Evolutionary conservation across 2,113 vertebrate species (phyloP).

Genomic region (Neolamprologus caudopunctatus): DNA sequence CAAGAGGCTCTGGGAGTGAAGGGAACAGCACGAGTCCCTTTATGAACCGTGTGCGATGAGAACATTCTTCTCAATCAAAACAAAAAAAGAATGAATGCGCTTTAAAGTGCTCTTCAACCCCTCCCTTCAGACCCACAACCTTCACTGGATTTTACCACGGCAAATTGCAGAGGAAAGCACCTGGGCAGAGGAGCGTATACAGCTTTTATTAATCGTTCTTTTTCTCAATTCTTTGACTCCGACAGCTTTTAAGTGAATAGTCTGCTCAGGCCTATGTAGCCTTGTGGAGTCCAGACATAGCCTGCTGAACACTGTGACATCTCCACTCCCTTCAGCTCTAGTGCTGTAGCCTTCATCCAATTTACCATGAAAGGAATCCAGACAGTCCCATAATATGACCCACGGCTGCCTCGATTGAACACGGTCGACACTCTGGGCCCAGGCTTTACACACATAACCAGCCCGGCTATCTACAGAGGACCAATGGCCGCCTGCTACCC

Average conservation of each 20-base stretch:
- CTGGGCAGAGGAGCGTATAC: background rate
- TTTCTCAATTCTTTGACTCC: background rate
- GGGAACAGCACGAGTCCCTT: background rate
- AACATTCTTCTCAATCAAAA: background rate
- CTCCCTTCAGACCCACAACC: background rate
- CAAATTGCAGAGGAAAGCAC: constrained; percentile 12
- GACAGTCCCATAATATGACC: constrained; percentile 46
- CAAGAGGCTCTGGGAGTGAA: background rate
- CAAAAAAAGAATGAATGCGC: background rate
- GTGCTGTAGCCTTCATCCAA: constrained; percentile 48
- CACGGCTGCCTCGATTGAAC: constrained; percentile 22
- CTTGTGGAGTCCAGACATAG: constrained; percentile 36
- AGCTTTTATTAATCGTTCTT: constrained; percentile 24
- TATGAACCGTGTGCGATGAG: background rate
- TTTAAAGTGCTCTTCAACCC: background rate
- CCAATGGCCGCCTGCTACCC: constrained; percentile 44
- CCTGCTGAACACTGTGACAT: constrained; percentile 34
- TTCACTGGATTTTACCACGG: background rate
- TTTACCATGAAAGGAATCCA: constrained; percentile 54
- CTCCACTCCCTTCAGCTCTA: constrained; percentile 36
- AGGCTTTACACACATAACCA: constrained; percentile 31
- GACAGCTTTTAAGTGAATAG: constrained; percentile 40
- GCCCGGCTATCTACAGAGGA: constrained; percentile 31
- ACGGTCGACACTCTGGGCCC: constrained; percentile 6
- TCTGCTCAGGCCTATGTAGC: background rate